phyloP scores from a whole-genome alignment of 2,888 invertebrate species.

The Aphodius granarius region DNA sequence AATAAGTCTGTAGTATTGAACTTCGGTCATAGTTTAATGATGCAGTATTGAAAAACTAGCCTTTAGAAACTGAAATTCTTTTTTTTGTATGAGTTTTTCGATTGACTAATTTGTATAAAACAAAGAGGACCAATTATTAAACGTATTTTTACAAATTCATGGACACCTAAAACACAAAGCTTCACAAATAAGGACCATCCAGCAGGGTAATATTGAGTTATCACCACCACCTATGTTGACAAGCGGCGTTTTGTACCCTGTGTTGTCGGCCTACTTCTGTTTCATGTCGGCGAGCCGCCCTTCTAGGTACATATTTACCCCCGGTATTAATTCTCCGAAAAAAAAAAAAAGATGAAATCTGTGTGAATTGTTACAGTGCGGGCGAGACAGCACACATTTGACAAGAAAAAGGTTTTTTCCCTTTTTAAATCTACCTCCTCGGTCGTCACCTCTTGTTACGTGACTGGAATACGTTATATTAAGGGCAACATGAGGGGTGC shows the following conservation, averaged over 20 bases:
- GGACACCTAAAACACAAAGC: no score
- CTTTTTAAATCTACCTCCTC: background rate
- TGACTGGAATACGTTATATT: constrained; percentile 9
- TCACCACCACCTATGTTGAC: constrained; percentile 7
- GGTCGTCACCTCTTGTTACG: constrained; percentile 1
- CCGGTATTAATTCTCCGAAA: background rate
- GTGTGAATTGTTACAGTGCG: background rate
- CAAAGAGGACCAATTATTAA: no score
- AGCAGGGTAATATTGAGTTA: background rate
- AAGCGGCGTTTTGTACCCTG: background rate
- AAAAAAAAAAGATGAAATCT: constrained; percentile 15
- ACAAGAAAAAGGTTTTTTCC: constrained; percentile 3
- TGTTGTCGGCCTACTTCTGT: background rate
- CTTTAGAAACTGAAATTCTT: no score
- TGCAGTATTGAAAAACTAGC: no score
- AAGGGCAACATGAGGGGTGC: constrained; percentile 1
- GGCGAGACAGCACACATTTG: constrained; percentile 3
- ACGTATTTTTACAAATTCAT: no score
- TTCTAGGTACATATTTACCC: constrained; percentile 1
- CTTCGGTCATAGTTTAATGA: no score
- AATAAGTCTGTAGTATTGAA: no score
- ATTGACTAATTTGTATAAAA: no score
- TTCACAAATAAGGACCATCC: no score
- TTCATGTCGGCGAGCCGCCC: background rate
- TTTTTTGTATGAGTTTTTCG: no score